These are phyloP conservation scores for Spialia ferax DNA, from an alignment of 2,888 invertebrate species.

Conservation along the genomic window DNA sequence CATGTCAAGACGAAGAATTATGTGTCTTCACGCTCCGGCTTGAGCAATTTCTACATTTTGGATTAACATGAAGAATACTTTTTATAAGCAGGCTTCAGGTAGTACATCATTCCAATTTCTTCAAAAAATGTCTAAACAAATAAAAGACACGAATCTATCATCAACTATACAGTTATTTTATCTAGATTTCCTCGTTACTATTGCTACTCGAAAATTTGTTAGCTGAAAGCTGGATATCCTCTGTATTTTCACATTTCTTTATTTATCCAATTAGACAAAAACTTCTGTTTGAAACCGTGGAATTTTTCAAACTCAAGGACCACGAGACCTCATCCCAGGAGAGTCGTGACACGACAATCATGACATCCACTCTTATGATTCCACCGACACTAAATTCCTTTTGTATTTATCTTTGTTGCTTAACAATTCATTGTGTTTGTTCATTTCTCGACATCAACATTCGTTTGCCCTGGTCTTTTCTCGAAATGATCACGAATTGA, in stretches of 20 bases:
- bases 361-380: constrained; percentile 49
- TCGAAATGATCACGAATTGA: constrained; percentile 69
- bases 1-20: no score
- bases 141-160: no score
- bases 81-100: no score
- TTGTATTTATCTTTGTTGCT: constrained; percentile 65
- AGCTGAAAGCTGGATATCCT: constrained; percentile 25
- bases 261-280: constrained; percentile 35
- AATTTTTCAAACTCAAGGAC: constrained; percentile 29
- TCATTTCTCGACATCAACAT: constrained; percentile 60
- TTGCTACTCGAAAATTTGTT: constrained; percentile 13
- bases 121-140: background rate
- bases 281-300: constrained; percentile 22
- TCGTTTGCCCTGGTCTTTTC: constrained; percentile 58
- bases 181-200: constrained; percentile 6
- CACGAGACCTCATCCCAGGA: constrained; percentile 22
- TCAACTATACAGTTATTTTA: background rate
- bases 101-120: no score
- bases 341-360: constrained; percentile 41
- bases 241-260: constrained; percentile 34
- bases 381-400: constrained; percentile 53
- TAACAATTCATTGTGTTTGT: constrained; percentile 70
- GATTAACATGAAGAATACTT: no score
- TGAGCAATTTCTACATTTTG: no score
- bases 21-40: no score